Percentiles rank a stretch among this genome's conserved stretches.
Evolutionary conservation across 2,888 invertebrate species (phyloP).

Genomic region (Melanostoma scalare): DNA sequence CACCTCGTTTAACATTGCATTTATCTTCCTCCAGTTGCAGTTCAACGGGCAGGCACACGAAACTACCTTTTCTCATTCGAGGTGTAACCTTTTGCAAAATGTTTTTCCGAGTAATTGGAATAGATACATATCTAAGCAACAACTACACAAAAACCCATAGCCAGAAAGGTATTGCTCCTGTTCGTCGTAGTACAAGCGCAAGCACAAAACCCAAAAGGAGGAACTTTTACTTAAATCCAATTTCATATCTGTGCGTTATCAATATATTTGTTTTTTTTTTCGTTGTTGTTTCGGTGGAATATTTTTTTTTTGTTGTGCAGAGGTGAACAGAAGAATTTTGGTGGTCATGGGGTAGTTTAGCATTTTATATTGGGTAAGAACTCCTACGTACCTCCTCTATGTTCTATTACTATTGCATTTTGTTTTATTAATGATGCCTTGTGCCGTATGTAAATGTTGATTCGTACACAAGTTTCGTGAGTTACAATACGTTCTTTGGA

Average conservation of each 20-base stretch:
- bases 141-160: not conserved
- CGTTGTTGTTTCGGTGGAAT: slow-evolving; percentile 3
- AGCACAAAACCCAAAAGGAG: slow-evolving; percentile 13
- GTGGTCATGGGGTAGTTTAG: not conserved
- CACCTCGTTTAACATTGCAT: slow-evolving; percentile 65
- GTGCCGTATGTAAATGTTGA: slow-evolving; percentile 66
- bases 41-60: slow-evolving; percentile 2
- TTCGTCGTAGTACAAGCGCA: not conserved
- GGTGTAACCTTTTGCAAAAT: slow-evolving; percentile 41
- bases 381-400: slow-evolving; percentile 36
- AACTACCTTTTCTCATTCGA: slow-evolving; percentile 6
- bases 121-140: slow-evolving; percentile 36
- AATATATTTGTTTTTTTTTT: slow-evolving; percentile 50
- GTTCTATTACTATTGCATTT: slow-evolving; percentile 59
- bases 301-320: not conserved
- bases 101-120: slow-evolving; percentile 25
- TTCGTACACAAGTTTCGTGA: slow-evolving; percentile 62
- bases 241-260: slow-evolving; percentile 70
- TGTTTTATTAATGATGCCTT: slow-evolving; percentile 70
- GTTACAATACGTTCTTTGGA: not conserved
- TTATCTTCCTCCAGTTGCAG: slow-evolving; percentile 52
- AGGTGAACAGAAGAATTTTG: slow-evolving; percentile 20
- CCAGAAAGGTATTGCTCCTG: slow-evolving; percentile 12
- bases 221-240: slow-evolving; percentile 67
- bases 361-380: slow-evolving; percentile 53